Evolutionary conservation across 2,888 invertebrate species (phyloP).

Genomic region (Platerodrilus igneus): DNA sequence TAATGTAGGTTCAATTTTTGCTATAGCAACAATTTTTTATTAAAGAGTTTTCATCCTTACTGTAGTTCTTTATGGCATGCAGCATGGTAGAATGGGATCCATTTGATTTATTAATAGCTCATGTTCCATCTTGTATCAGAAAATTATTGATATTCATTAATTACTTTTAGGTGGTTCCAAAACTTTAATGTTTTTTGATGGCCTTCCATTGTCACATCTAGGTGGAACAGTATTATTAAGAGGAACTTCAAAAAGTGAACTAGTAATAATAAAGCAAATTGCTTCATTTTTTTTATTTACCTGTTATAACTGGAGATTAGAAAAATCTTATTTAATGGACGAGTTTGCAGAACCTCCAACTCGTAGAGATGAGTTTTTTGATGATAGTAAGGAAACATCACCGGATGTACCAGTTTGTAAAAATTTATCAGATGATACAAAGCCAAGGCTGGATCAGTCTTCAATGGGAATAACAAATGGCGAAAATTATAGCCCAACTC

Average conservation of each 20-base stretch:
- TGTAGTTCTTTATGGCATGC: too few relatives aligned
- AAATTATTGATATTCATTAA: too few relatives aligned
- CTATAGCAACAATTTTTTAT: too few relatives aligned
- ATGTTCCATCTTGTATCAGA: too few relatives aligned
- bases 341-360: conserved; percentile 75
- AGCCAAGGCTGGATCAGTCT: conserved; percentile 16
- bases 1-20: too few relatives aligned
- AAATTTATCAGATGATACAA: conserved; percentile 14
- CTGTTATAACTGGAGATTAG: conserved; percentile 87
- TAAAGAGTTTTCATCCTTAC: too few relatives aligned
- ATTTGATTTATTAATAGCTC: too few relatives aligned
- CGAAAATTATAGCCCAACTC: conserved; percentile 22
- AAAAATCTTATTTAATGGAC: conserved; percentile 84
- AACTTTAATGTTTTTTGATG: conserved; percentile 91
- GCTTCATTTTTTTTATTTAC: conserved; percentile 76
- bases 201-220: conserved; percentile 74
- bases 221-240: conserved; percentile 85
- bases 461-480: conserved; percentile 27
- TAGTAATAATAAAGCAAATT: conserved; percentile 78
- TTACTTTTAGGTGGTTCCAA: conserved; percentile 61
- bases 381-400: conserved; percentile 45
- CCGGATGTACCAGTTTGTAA: conserved; percentile 32
- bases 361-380: conserved; percentile 48
- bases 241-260: conserved; percentile 68
- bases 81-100: too few relatives aligned